Evolutionary conservation across 2,797 vertebrate species (phyloP), one percentile per base, ranked within the genome.

Genomic region (Platalea minor): DNA sequence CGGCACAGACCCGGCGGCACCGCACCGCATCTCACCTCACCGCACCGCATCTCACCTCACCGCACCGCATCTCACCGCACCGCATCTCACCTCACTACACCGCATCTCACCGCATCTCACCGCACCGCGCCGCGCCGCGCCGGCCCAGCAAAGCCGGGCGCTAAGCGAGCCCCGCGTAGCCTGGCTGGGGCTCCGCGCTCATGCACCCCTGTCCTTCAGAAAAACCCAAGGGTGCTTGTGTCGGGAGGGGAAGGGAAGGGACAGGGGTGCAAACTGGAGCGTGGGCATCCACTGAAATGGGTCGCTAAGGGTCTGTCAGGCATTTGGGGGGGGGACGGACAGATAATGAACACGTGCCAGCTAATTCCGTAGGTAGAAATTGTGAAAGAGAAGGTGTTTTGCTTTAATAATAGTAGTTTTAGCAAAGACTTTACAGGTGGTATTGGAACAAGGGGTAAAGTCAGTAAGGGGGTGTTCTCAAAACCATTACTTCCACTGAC

Each of bases 191-290:
- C 50, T 35, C 21, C 17, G 16, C 21, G 25, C 5, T 37, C 16
- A 23, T 10, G n/a, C 15, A 1, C 43, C 17, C 13, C 39, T 2
- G 0, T 2, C 1, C 20, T 6, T 2, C 1, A 17, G 11, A 51
- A 41, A 14, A 8, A 6, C 39, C 39, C 3, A n/a, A 15, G 5
- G 15, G 4, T 11, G 5, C 64, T 7, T 1, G 18, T 9, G 20
- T 19, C 24, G 4, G 0, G 1, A 33, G 9, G 39, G 14, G 43
- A 75, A 50, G 21, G 23, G 18, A 17, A 24, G 15, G 19, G 17
- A 10, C 41, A 13, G 9, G 1, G 20, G 5, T 7, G 7, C 61
- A 20, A 9, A 3, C 9, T 9, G 19, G 6, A 28, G 4, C 1
- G 17, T 0, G 25, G 61, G 15, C 41, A 37, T 6, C 9, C 3